Conservation (phyloP, 2,797 vertebrate genomes). For the Astyanax mexicanus region DNA sequence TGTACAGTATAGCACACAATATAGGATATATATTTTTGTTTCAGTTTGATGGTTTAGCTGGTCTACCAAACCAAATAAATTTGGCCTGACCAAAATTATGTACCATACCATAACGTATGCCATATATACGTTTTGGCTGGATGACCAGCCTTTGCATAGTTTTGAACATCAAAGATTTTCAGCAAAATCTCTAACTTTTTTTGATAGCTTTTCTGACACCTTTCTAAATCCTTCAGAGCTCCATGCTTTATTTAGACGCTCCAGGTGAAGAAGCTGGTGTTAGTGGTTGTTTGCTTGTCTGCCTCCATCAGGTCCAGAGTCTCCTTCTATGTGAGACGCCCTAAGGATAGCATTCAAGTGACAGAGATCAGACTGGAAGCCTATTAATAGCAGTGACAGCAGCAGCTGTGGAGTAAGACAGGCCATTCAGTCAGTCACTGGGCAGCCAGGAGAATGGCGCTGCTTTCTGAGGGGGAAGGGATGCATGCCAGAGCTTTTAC, state of each 20-base stretch:
- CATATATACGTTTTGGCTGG: too few relatives aligned
- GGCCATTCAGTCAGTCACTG: constrained; percentile 33
- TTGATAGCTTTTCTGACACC: neutral
- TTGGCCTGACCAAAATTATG: too few relatives aligned
- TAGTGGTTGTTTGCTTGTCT: constrained; percentile 5
- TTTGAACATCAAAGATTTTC: neutral
- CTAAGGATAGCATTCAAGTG: constrained; percentile 61
- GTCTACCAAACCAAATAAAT: too few relatives aligned
- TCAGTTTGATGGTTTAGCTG: too few relatives aligned
- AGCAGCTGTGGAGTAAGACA: constrained; percentile 57
- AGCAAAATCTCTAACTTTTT: neutral
- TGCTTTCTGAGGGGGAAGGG: constrained; percentile 11
- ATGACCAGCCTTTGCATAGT: too few relatives aligned
- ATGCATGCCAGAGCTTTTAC: constrained; percentile 13
- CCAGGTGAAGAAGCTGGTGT: constrained; percentile 4
- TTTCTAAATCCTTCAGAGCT: neutral
- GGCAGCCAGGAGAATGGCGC: constrained; percentile 20
- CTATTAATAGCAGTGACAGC: constrained; percentile 58
- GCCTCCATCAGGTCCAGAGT: constrained; percentile 13
- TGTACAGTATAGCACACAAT: too few relatives aligned
- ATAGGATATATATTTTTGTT: too few relatives aligned
- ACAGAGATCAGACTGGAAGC: constrained; percentile 60
- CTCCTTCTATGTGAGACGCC: constrained; percentile 53
- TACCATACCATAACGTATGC: too few relatives aligned
- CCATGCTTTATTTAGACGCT: constrained; percentile 15